Evolutionary conservation across 2,888 invertebrate genomes (phyloP), one percentile per base, ranked within the genome.

Genomic region (Himalopsyche kuldschensis): DNA sequence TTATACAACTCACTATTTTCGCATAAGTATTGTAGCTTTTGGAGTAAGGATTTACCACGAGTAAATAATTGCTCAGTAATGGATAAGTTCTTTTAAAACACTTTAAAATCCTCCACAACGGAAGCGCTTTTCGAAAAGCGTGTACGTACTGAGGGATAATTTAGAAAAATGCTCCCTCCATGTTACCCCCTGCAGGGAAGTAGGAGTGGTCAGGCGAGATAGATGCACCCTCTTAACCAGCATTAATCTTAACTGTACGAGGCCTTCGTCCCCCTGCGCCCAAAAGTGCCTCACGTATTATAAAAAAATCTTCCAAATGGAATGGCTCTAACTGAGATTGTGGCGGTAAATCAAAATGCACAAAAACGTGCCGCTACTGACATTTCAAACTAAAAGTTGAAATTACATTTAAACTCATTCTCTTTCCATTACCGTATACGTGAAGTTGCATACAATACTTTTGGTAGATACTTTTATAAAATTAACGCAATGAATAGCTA

Each of bases 121-220:
- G 55, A 55, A 55, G 55, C 55, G 55, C 55, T 20, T 55, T 48
- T 55, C 55, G 24, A 24, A 55, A 1, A 24, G 55, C n/a, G 15
- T 41, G 15, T 41, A 41, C 15, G 55, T 55, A 55, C 55, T 24
- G 55, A 3, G 55, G 55, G 55, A 55, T 55, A 55, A 55, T 55
- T 55, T 55, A 63, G 80, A 78, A 78, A 75, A 80, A 80, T 11
- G 69, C 69, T 78, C 75, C 78, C 77, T 77, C 75, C 31, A n/a
- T 20, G 24, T 81, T n/a, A 41, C 30, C 24, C 82, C 81, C 85
- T 77, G 82, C 75, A 27, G 82, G 35, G 82, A 75, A 75, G 80
- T 35, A 84, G 86, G 86, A 76, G 84, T 84, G 86, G 86, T 86
- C 84, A 84, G 81, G 79, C 75, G 48, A 85, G 86, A 86, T 83